These are phyloP conservation scores for Prolemur simus DNA, from an alignment of 2,113 vertebrate genomes.

Conservation along the genomic window DNA sequence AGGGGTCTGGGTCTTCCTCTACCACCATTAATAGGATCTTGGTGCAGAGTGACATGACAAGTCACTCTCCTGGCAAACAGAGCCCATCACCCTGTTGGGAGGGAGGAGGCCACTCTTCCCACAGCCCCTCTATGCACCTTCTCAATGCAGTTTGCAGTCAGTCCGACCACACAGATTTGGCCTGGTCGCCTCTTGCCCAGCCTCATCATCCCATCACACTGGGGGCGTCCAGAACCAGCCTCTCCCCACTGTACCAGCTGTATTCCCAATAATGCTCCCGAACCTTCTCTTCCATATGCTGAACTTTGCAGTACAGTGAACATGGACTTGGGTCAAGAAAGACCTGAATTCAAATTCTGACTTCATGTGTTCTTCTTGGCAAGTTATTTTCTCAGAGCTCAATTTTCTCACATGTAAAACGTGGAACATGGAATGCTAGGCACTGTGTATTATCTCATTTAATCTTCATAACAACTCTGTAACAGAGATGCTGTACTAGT, in stretches of 20 bases:
- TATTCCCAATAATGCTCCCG: not conserved
- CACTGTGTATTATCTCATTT: not conserved
- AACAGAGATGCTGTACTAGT: not conserved
- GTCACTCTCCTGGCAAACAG: not conserved
- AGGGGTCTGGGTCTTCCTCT: not conserved
- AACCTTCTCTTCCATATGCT: not conserved
- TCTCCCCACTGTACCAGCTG: not conserved
- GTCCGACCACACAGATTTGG: not conserved
- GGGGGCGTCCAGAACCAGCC: not conserved
- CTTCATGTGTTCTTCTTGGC: not conserved
- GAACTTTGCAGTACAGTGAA: not conserved
- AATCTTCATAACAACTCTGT: not conserved
- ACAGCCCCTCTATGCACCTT: not conserved
- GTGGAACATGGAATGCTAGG: not conserved
- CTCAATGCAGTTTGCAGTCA: not conserved
- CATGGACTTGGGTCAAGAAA: not conserved
- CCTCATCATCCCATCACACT: not conserved
- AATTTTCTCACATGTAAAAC: not conserved
- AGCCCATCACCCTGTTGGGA: rapidly evolving
- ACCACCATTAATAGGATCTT: not conserved
- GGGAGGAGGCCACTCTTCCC: not conserved
- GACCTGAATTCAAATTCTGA: not conserved
- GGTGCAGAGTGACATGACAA: not conserved
- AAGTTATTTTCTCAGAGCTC: not conserved
- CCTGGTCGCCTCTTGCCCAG: not conserved